These are phyloP conservation scores for Erannis defoliaria DNA, from an alignment of 2,888 invertebrate genomes.

Conservation along the genomic window DNA sequence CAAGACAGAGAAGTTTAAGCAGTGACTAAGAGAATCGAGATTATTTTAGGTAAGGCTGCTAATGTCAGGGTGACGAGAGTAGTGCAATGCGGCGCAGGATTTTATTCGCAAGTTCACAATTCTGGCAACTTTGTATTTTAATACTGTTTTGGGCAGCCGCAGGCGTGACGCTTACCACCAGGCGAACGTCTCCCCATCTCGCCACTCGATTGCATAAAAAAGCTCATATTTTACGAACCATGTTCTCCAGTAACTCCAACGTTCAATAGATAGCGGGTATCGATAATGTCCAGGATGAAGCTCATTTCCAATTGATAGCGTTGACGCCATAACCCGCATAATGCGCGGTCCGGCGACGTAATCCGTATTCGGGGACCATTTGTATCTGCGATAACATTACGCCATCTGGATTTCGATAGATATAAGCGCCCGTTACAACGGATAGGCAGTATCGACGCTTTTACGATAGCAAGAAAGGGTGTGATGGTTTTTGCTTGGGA, in stretches of 20 bases:
- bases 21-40: too few relatives aligned
- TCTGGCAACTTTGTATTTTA: too few relatives aligned
- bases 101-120: too few relatives aligned
- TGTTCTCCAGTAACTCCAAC: background rate
- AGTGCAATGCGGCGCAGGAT: too few relatives aligned
- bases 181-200: too few relatives aligned
- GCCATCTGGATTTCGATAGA: conserved; percentile 39
- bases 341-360: conserved; percentile 27
- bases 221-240: background rate
- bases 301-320: conserved; percentile 56
- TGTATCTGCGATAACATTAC: conserved; percentile 41
- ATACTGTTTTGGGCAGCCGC: too few relatives aligned
- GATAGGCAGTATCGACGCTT: conserved; percentile 19
- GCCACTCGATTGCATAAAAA: too few relatives aligned
- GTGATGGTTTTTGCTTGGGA: conserved; percentile 2
- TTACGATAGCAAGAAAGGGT: conserved; percentile 20
- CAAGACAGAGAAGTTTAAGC: too few relatives aligned
- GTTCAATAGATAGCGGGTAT: conserved; percentile 32
- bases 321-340: conserved; percentile 27
- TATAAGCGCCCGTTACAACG: conserved; percentile 29
- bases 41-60: too few relatives aligned
- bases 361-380: conserved; percentile 32
- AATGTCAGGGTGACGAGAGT: too few relatives aligned
- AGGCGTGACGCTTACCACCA: too few relatives aligned
- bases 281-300: conserved; percentile 49